phyloP scores from a whole-genome alignment of 2,113 vertebrate species.

The Pungitius pungitius region DNA sequence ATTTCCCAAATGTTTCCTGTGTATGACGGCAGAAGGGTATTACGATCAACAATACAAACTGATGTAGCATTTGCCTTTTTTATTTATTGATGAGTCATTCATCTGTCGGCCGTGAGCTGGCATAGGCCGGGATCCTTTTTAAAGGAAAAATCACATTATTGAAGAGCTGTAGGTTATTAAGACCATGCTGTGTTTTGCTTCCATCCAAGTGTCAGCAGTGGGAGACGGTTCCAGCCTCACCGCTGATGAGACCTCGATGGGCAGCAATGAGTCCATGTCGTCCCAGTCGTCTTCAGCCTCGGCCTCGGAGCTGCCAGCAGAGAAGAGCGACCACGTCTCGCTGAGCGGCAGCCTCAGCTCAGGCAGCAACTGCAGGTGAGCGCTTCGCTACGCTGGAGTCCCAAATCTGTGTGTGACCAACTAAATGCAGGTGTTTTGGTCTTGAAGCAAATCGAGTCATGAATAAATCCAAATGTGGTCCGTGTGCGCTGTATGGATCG shows the following conservation, averaged over 20 bases:
- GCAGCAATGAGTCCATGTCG: constrained; percentile 92
- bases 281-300: constrained; percentile 89
- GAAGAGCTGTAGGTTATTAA: constrained; percentile 10
- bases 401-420: constrained; percentile 2
- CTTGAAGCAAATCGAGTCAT: background rate
- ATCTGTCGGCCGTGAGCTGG: constrained; percentile 14
- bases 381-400: background rate
- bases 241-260: constrained; percentile 86
- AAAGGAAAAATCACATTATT: constrained; percentile 9
- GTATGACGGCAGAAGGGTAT: constrained; percentile 38
- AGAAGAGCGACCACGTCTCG: constrained; percentile 80
- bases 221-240: constrained; percentile 77
- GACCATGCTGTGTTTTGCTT: constrained; percentile 9
- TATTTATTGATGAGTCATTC: constrained; percentile 58
- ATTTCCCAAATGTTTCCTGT: constrained; percentile 40
- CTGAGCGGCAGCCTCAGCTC: constrained; percentile 66
- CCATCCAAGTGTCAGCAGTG: constrained; percentile 26
- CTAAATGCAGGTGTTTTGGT: constrained; percentile 8
- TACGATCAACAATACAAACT: constrained; percentile 32
- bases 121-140: constrained; percentile 18
- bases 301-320: constrained; percentile 75
- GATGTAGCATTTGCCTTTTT: constrained; percentile 24
- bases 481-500: background rate
- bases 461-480: background rate
- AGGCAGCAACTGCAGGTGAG: constrained; percentile 79